Evolutionary conservation across 1,140 invertebrate species (phyloP).

Genomic region (Leptinotarsa lineolata): DNA sequence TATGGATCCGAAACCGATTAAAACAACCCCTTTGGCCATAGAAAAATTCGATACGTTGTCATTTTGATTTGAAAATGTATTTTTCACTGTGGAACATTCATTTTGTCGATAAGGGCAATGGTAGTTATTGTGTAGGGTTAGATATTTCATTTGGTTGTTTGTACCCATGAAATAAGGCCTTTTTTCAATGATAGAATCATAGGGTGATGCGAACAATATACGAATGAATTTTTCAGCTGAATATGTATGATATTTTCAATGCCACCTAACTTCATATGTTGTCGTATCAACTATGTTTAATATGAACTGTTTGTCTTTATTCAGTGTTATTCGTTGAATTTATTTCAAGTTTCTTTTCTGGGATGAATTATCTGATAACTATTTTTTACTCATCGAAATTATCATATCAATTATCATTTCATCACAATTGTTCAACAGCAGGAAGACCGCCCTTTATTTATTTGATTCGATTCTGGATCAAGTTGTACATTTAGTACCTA

Average conservation of each 20-base stretch:
- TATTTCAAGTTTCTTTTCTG: too few species aligned
- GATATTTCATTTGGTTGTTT: constrained; percentile 31
- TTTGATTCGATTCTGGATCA: too few species aligned
- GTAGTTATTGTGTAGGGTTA: constrained; percentile 8
- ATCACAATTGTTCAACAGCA: too few species aligned
- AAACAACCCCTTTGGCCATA: constrained; percentile 46
- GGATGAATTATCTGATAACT: too few species aligned
- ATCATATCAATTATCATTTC: too few species aligned
- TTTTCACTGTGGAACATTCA: constrained; percentile 33
- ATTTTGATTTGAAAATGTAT: constrained; percentile 45
- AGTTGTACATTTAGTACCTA: too few species aligned
- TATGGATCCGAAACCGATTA: constrained; percentile 46
- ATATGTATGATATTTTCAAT: constrained; percentile 33
- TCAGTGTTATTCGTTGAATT: too few species aligned
- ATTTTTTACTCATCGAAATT: too few species aligned
- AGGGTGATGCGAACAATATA: constrained; percentile 36
- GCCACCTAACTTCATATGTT: constrained; percentile 35
- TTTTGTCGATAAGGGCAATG: constrained; percentile 28
- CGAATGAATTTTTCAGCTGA: constrained; percentile 29
- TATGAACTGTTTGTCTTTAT: too few species aligned
- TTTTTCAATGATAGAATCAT: constrained; percentile 47
- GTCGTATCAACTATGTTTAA: background rate
- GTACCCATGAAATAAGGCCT: constrained; percentile 32
- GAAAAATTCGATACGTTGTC: constrained; percentile 48
- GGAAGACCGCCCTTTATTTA: too few species aligned